Base-by-base conservation (phyloP, 2,113 vertebrate species). In the Romanogobio albipinnatus region DNA sequence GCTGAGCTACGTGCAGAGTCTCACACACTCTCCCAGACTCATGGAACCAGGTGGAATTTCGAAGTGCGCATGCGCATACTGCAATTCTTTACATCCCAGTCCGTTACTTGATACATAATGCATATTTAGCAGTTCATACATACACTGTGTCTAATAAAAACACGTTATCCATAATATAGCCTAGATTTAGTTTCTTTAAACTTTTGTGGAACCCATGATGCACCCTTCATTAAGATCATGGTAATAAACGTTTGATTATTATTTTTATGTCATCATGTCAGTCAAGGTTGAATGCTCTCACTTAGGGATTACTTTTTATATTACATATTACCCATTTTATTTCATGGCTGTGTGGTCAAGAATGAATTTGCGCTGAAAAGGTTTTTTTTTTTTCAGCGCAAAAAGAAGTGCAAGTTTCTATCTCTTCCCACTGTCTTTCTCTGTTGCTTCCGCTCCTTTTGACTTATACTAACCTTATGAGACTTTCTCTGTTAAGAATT, bases 1-100 rank as follows among this genome's bases (percentile, higher is more conserved):
- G 78, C 58, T 45, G 87, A 74, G 92, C 90, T 95, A 95, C 95
- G 95, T 95, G 95, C 94, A 87, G 93, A 88, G 74, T 62, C 89
- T 89, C 94, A 93, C 94, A 94, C 79, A 56, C 87, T 29, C 75
- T 66, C 56, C 26, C 33, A 62, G 68, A 73, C 51, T 85, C 76
- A 70, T 7, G 76, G 73, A 83, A 61, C 64, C 75, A 43, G 59
- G 36, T 33, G 24, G 15, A 81, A 61, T 75, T 14, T 39, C 5
- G 33, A 43, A 70, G 17, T 33, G 76, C 62, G 84, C 75, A 79
- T 79, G 84, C 76, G 51, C 62, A 10, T 5, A 24, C 2, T 45
- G 22, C 19, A 73, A 39, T 73, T 51, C 19, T 6, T 36, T 33
- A 33, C 1, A 29, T 36, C 29, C 17, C 29, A 14, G 6, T 62